Base-by-base conservation (phyloP, 2,888 invertebrate species). In the Agriopis aurantiaria region DNA sequence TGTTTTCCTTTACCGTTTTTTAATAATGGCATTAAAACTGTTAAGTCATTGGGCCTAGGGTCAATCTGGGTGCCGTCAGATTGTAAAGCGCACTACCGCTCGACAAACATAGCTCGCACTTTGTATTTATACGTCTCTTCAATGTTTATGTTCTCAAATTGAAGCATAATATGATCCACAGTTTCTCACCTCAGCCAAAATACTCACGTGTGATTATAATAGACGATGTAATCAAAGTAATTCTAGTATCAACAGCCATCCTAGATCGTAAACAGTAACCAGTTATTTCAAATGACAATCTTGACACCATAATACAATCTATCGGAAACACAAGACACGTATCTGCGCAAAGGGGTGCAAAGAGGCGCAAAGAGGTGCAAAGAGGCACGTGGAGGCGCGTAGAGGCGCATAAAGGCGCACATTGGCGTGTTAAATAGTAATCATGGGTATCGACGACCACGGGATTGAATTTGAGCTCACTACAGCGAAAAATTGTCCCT, bases 401-500 rank as follows among this genome's bases (percentile, higher is more conserved):
- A 52, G 45, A 52, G 67, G 53, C 53, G 66, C 62, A 43, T 53
- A 66, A 53, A 58, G 61, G 68, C 63, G 70, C 75, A 72, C 65
- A 75, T 65, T 73, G 75, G 75, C 75, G 82, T 83, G 82, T 82
- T 86, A 87, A 90, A 83, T 85, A 85, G 82, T 85, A 88, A 88
- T 88, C 86, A 86, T 77, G 76, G 82, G 86, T 88, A 89, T 87
- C 88, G 79, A 80, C 77, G 75, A 76, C 79, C 84, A 78, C 80
- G 40, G 86, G 87, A 92, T 93, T 90, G 93, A 92, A 94, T 94
- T 92, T 92, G 86, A 88, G 84, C 87, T 71, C 93, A 89, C 82
- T 90, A 90, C 86, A 92, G 91, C 94, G 94, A 91, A 88, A 94
- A 94, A 94, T 94, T 94, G 93, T 94, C 89, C 89, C 84, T 78